Evolutionary conservation across 2,888 invertebrate genomes (phyloP).

Genomic region (Sinhomidia bicolor): DNA sequence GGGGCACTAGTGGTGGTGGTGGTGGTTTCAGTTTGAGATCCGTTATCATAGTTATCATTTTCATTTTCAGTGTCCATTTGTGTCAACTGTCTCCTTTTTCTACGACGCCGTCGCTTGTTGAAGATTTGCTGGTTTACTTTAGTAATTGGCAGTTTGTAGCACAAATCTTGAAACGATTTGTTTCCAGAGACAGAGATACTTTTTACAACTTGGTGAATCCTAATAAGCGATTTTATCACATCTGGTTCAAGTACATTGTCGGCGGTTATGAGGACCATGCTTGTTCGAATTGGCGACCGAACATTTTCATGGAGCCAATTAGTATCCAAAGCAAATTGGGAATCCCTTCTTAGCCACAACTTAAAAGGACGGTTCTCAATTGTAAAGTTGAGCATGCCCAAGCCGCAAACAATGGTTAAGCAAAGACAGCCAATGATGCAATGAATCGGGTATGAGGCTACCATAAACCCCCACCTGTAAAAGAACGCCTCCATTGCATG

Average conservation of each 20-base stretch:
- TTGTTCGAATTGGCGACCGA: conserved; percentile 85
- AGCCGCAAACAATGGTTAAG: conserved; percentile 71
- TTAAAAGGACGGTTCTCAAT: conserved; percentile 79
- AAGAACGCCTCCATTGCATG: conserved; percentile 75
- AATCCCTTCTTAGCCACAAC: conserved; percentile 86
- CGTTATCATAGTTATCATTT: too few species aligned
- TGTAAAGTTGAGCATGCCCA: conserved; percentile 78
- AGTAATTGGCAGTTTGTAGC: conserved; percentile 81
- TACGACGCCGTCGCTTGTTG: background rate
- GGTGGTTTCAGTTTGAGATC: too few species aligned
- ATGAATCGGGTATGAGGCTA: conserved; percentile 76
- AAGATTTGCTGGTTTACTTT: conserved; percentile 64
- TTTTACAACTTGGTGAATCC: conserved; percentile 84
- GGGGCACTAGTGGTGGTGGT: too few species aligned
- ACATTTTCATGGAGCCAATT: conserved; percentile 79
- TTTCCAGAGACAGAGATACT: conserved; percentile 81
- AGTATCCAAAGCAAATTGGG: conserved; percentile 82
- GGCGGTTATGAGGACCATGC: conserved; percentile 86
- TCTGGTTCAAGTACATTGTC: conserved; percentile 87
- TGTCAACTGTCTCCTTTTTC: conserved; percentile 42
- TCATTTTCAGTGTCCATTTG: too few species aligned
- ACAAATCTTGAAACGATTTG: conserved; percentile 83
- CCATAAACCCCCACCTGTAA: conserved; percentile 78
- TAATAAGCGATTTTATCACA: conserved; percentile 84
- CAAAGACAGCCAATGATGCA: conserved; percentile 76